Evolutionary conservation across 2,888 invertebrate species (phyloP), one percentile per base, ranked within the genome.

Genomic region (Steinernema carpocapsae): DNA sequence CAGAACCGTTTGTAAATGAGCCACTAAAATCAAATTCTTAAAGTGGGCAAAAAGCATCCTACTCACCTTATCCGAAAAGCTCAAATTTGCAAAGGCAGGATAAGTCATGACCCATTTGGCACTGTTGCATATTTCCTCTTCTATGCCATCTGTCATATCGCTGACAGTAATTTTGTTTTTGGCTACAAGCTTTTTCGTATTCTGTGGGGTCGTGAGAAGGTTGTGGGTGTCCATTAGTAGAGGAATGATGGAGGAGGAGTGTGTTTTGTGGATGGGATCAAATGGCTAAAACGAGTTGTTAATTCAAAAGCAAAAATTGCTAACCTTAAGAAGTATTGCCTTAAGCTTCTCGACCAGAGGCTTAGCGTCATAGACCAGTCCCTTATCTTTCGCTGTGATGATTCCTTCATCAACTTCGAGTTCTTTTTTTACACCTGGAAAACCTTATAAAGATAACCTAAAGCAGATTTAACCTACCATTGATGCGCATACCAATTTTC

Each of bases 311-410:
- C 32, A 64, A 14, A 64, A 32, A 32, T 12, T 1, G 19, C 64
- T 2, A 7, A 64, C 64, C 37, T 29, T n/a, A 4, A 12, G 10
- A 29, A 64, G 32, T 7, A 64, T 64, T 17, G 4, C 32, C 17
- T 29, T 64, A 4, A 64, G 1, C 17, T 29, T 26, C 26, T 64
- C 64, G 32, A 64, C 29, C 29, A 64, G 64, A 32, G 64, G 32
- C 37, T 64, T 64, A 2, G 17, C 64, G 37, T 64, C 32, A 17
- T 64, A 64, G 24, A 52, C 52, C 12, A 52, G 10, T 52, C 24
- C 24, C 12, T 22, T 7, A 10, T 22, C 24, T n/a, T 52, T n/a
- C 12, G 37, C 37, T 10, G 37, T 37, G 37, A 37, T 6, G 37
- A 37, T 37, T 37, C 10, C 37, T 3, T 3, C 10, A 37, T 37